Conservation (phyloP, 2,797 vertebrate genomes). For the Poecilia picta region DNA sequence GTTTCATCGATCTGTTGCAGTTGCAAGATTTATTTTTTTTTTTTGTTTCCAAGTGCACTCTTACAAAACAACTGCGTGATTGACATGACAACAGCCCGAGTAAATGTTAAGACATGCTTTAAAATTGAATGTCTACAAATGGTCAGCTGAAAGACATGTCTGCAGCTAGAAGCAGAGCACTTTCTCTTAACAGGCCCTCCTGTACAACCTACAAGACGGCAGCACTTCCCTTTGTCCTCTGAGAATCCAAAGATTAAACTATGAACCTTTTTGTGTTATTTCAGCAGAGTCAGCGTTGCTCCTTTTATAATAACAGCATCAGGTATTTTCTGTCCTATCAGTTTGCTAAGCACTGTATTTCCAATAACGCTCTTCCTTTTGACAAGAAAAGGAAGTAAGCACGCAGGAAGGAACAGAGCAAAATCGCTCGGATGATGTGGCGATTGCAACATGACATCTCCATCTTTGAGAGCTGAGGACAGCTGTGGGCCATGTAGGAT, state of each 20-base stretch:
- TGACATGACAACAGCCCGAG: conserved; percentile 41
- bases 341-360: conserved; percentile 58
- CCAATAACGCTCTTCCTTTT: conserved; percentile 54
- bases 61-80: conserved; percentile 13
- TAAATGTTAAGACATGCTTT: conserved; percentile 48
- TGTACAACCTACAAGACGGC: conserved; percentile 23
- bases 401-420: conserved; percentile 20
- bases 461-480: conserved; percentile 63
- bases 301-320: conserved; percentile 50
- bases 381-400: conserved; percentile 62
- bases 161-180: conserved; percentile 42
- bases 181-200: conserved; percentile 46
- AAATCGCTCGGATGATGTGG: conserved; percentile 51
- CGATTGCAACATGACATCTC: conserved; percentile 67
- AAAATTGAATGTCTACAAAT: conserved; percentile 48
- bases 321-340: conserved; percentile 59
- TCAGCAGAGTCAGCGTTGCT: conserved; percentile 65
- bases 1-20: neutral
- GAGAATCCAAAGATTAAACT: conserved; percentile 56
- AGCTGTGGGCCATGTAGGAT: conserved; percentile 56
- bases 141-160: conserved; percentile 46
- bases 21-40: conserved; percentile 4
- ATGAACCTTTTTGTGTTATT: conserved; percentile 65
- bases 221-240: neutral
- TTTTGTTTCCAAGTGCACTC: conserved; percentile 11